Conservation (phyloP, 1,140 invertebrate genomes). For the Drosophila takahashii region DNA sequence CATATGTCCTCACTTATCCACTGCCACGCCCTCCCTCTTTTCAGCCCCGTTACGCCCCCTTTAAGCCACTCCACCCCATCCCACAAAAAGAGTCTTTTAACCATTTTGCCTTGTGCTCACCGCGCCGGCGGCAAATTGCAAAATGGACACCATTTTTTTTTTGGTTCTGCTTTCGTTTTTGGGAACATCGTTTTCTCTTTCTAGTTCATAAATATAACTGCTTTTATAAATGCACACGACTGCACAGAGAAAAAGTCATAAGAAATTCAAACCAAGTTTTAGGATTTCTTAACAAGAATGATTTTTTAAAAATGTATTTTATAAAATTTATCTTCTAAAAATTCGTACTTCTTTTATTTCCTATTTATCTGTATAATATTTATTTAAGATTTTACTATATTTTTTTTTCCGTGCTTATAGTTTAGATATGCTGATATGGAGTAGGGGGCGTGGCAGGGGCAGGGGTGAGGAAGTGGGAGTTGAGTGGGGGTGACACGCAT, state of each 20-base stretch:
- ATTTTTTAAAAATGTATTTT: not conserved
- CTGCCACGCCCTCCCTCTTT: slow-evolving; percentile 6
- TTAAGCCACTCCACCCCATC: not conserved
- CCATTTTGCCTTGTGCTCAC: slow-evolving; percentile 30
- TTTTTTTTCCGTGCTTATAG: slow-evolving; percentile 26
- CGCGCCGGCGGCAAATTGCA: slow-evolving; percentile 55
- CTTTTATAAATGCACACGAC: slow-evolving; percentile 52
- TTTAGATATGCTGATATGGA: slow-evolving; percentile 55
- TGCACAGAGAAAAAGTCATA: slow-evolving; percentile 6
- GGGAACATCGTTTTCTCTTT: slow-evolving; percentile 38
- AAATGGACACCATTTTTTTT: slow-evolving; percentile 66
- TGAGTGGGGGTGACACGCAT: slow-evolving; percentile 47
- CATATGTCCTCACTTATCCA: slow-evolving; percentile 35
- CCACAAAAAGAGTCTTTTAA: slow-evolving; percentile 1
- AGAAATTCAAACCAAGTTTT: too few relatives aligned
- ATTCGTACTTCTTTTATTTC: too few relatives aligned
- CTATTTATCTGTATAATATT: not conserved
- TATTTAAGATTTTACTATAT: not conserved
- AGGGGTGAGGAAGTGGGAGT: not conserved
- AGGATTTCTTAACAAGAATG: too few relatives aligned
- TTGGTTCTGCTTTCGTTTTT: slow-evolving; percentile 17
- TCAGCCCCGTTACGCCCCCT: not conserved
- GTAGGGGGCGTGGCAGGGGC: not conserved
- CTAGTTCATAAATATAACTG: slow-evolving; percentile 63
- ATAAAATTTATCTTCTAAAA: too few relatives aligned